Percentiles rank a stretch among this genome's conserved stretches.
phyloP scores from a whole-genome alignment of 2,113 vertebrate genomes.

The Lycaon pictus region DNA sequence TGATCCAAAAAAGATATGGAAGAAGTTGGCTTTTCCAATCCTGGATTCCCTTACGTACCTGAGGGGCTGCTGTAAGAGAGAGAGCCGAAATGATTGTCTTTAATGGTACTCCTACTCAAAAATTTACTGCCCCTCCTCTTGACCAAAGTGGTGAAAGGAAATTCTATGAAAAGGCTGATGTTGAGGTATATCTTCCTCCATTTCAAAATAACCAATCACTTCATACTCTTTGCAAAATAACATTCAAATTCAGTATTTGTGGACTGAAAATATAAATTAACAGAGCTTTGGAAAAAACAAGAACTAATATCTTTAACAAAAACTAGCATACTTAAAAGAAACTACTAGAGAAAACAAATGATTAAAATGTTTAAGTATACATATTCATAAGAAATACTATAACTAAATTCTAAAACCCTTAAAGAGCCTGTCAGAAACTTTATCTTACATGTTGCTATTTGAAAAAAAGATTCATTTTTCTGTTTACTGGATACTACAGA shows the following conservation, averaged over 20 bases:
- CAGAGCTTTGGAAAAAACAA: not conserved
- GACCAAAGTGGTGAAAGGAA: conserved; percentile 75
- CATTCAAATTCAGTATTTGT: not conserved
- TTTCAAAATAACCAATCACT: not conserved
- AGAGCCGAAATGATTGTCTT: not conserved
- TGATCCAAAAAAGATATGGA: not conserved
- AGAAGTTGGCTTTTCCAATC: not conserved
- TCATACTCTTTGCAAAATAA: not conserved
- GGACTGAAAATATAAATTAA: not conserved
- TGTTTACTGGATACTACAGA: not conserved
- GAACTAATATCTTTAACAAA: not conserved
- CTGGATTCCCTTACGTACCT: rapidly evolving
- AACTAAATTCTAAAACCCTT: not conserved
- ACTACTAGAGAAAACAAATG: not conserved
- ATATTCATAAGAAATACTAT: not conserved
- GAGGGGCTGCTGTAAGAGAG: not conserved
- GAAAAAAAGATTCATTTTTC: not conserved
- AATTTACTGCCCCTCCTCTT: conserved; percentile 49
- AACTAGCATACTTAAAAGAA: not conserved
- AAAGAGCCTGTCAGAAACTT: not conserved
- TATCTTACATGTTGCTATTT: not conserved
- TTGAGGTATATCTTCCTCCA: not conserved
- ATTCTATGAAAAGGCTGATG: conserved; percentile 29
- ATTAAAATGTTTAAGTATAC: not conserved
- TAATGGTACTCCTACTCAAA: not conserved